A percentile compares a stretch with the other conserved stretches of the same genome.
These are phyloP conservation scores for Eremobia ochroleuca DNA, from an alignment of 2,888 invertebrate species.

Conservation along the genomic window DNA sequence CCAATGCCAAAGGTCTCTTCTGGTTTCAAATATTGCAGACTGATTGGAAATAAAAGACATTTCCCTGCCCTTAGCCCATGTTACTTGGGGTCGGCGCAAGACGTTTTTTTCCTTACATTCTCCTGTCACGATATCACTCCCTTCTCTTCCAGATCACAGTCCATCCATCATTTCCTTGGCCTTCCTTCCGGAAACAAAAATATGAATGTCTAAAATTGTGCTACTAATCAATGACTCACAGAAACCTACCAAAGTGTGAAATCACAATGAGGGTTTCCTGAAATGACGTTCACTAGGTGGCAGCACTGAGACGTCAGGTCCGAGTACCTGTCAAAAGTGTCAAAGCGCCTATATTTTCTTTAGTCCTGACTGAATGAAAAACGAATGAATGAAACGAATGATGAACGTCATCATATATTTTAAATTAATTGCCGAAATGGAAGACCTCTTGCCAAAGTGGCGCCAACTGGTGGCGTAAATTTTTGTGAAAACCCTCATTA, in stretches of 20 bases:
- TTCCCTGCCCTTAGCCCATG: not conserved
- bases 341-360: no score
- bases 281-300: no score
- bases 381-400: no score
- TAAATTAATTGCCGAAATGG: no score
- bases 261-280: no score
- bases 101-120: not conserved
- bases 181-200: not conserved
- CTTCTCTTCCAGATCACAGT: not conserved
- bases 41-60: not conserved
- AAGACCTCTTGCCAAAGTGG: no score
- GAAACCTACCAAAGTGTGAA: slow-evolving; percentile 36
- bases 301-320: no score
- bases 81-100: not conserved
- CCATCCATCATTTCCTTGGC: not conserved
- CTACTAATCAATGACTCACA: slow-evolving; percentile 38
- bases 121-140: not conserved
- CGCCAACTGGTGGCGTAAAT: no score
- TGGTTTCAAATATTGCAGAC: not conserved
- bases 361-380: no score
- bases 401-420: no score
- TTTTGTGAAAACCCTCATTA: no score
- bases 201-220: not conserved
- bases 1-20: not conserved
- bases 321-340: no score